Percentiles rank a stretch among this genome's conserved stretches.
Conservation (phyloP, 2,888 invertebrate species). For the Caradrina clavipalpis region DNA sequence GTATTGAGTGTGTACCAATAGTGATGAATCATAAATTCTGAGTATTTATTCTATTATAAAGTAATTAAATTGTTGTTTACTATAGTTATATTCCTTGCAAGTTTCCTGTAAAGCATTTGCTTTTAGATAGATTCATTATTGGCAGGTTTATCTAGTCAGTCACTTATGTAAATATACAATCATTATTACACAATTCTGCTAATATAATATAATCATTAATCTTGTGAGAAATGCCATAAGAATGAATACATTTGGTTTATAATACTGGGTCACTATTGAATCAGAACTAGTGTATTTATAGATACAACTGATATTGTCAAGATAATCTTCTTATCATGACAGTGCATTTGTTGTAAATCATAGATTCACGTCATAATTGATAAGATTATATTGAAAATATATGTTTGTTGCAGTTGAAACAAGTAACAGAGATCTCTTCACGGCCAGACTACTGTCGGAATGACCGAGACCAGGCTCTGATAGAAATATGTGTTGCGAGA, state of each 20-base stretch:
- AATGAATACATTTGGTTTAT: background rate
- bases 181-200: slow-evolving; percentile 2
- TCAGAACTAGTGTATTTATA: slow-evolving; percentile 5
- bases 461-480: slow-evolving; percentile 98
- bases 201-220: background rate
- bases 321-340: slow-evolving; percentile 49
- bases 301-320: slow-evolving; percentile 20
- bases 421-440: slow-evolving; percentile 95
- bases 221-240: background rate
- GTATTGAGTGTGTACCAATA: slow-evolving; percentile 2
- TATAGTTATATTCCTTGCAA: background rate
- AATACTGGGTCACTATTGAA: slow-evolving; percentile 8
- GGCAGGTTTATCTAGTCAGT: slow-evolving; percentile 4
- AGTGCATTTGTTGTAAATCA: slow-evolving; percentile 39
- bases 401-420: slow-evolving; percentile 90
- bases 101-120: slow-evolving; percentile 33
- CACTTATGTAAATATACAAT: slow-evolving; percentile 14
- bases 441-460: slow-evolving; percentile 95
- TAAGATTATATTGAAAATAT: slow-evolving; percentile 50
- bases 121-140: slow-evolving; percentile 13
- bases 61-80: slow-evolving; percentile 7
- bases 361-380: slow-evolving; percentile 37
- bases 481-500: slow-evolving; percentile 98
- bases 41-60: background rate
- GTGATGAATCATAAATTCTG: slow-evolving; percentile 45